phyloP scores from a whole-genome alignment of 2,113 vertebrate genomes.

The Anas platyrhynchos region DNA sequence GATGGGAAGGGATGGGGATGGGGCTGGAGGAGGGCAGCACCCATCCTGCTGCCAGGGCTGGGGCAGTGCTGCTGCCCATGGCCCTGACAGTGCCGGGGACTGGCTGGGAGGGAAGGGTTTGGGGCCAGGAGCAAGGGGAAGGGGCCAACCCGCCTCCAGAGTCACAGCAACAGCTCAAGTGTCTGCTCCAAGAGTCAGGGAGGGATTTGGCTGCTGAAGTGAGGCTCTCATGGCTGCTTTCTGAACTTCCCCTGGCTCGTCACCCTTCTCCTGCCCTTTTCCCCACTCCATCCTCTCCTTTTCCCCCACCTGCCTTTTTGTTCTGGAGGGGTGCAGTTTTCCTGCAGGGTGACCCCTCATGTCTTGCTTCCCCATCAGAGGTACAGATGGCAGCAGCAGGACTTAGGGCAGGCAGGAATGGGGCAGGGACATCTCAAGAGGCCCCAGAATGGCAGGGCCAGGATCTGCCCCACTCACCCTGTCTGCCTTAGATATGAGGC shows the following conservation, averaged over 20 bases:
- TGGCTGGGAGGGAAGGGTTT: neutral
- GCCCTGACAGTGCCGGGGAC: too few relatives aligned
- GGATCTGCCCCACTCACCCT: neutral
- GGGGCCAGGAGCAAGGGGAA: neutral
- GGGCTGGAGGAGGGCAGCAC: neutral
- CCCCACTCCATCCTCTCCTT: neutral
- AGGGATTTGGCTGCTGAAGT: fast-evolving
- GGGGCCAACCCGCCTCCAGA: neutral
- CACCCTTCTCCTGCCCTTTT: neutral
- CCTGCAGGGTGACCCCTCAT: fast-evolving
- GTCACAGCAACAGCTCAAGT: neutral
- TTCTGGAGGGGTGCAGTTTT: neutral
- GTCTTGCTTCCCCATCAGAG: neutral
- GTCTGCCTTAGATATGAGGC: neutral
- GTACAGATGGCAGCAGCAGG: neutral
- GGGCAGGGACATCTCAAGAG: neutral
- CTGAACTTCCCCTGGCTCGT: neutral
- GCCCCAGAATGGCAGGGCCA: neutral
- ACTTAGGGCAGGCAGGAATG: neutral
- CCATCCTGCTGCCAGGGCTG: fast-evolving
- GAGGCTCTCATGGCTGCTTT: neutral
- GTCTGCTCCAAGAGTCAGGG: fast-evolving
- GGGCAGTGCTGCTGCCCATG: neutral
- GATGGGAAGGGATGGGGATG: neutral
- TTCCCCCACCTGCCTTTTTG: fast-evolving